Evolutionary conservation across 2,888 invertebrate genomes (phyloP), one percentile per base, ranked within the genome.

Genomic region (Nebria brevicollis): DNA sequence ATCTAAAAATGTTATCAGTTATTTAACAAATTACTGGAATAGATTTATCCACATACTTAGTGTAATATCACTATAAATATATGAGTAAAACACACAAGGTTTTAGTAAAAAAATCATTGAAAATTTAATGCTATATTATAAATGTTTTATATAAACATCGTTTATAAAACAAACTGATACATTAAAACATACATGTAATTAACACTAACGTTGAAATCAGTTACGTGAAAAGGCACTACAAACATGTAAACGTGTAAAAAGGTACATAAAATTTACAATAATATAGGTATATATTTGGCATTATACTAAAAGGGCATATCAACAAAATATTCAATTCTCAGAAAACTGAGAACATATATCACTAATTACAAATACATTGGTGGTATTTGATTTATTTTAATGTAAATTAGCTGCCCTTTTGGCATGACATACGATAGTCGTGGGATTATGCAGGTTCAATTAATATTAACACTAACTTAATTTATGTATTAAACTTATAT

Each of bases 81-180:
- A 20, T 20, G 20, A 20, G 20, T 20, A 20, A 20, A 20, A 20
- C 20, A 20, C 20, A 20, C 20, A 20, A 20, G 20, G 20, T 20
- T 20, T 20, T 20, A 20, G 54, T 54, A 54, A 54, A 54, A 54
- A 54, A 54, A 54, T 54, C 54, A 54, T 2, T 54, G 54, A 54
- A 54, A 54, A 54, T 54, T 54, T 54, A 54, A 54, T 54, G 54
- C 54, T 54, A 54, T 54, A 54, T 54, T 54, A 54, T 54, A 54
- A 54, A 54, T 54, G 54, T 54, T 54, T 54, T 54, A 54, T 54
- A 54, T 8, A 54, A 54, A 54, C 54, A 54, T 54, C 13, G 54
- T 54, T 54, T 54, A 54, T 54, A 54, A 54, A 54, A 54, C 54
- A 54, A 54, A 54, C 54, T 54, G 54, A 54, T 54, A 54, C 54